Evolutionary conservation across 2,113 vertebrate species (phyloP).

Genomic region (Donacobius atricapilla): DNA sequence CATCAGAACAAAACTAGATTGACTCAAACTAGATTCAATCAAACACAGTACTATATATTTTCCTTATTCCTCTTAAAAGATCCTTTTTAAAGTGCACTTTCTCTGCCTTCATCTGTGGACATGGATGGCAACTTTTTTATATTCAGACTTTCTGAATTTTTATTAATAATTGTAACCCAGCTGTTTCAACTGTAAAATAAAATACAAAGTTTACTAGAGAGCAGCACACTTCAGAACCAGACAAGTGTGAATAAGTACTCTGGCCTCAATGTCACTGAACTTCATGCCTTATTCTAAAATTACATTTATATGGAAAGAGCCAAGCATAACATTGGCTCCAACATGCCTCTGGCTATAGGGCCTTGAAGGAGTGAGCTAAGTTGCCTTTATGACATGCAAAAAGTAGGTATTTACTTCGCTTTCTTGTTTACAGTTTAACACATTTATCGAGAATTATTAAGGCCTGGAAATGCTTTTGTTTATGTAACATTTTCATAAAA

Average conservation of each 20-base stretch:
- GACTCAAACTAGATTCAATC: not conserved
- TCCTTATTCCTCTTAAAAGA: not conserved
- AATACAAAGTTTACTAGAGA: not conserved
- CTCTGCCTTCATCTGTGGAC: not conserved
- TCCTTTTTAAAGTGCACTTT: not conserved
- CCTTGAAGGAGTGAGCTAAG: conserved; percentile 10
- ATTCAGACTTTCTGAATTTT: not conserved
- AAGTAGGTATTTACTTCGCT: not conserved
- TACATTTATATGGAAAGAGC: not conserved
- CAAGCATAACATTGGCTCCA: not conserved
- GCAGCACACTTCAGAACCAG: not conserved
- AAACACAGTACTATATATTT: not conserved
- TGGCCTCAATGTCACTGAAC: not conserved
- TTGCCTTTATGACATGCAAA: not conserved
- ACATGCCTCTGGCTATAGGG: not conserved
- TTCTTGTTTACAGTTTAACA: conserved; percentile 17
- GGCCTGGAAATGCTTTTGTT: not conserved
- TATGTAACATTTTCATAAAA: not conserved
- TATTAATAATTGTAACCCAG: not conserved
- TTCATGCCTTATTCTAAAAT: not conserved
- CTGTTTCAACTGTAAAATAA: not conserved
- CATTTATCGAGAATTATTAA: not conserved
- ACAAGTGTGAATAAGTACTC: not conserved
- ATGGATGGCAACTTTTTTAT: not conserved
- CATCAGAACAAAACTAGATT: not conserved